These are phyloP conservation scores for Catajapyx aquilonaris DNA, from an alignment of 1,140 invertebrate species.

Conservation along the genomic window DNA sequence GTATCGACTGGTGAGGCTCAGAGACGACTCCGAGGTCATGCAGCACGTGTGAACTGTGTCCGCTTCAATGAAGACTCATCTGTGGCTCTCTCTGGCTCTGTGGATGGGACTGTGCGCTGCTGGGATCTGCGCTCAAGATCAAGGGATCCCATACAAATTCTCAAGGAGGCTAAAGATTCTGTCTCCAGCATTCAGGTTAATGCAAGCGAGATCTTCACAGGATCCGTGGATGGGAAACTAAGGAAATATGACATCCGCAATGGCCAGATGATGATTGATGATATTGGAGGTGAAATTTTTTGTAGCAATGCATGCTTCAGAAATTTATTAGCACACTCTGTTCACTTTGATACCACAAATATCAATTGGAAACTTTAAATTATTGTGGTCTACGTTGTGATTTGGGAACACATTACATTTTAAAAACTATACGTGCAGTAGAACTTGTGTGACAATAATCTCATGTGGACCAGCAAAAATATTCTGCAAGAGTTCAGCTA, in stretches of 20 bases:
- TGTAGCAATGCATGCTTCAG: no score
- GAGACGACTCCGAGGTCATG: conserved; percentile 65
- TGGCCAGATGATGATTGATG: conserved; percentile 63
- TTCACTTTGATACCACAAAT: no score
- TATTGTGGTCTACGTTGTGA: no score
- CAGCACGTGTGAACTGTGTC: conserved; percentile 67
- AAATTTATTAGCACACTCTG: no score
- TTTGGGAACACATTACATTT: no score
- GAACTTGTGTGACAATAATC: no score
- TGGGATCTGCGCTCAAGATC: conserved; percentile 65
- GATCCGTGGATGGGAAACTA: conserved; percentile 72
- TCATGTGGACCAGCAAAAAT: no score
- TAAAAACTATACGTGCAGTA: no score
- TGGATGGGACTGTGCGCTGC: conserved; percentile 74
- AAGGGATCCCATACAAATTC: conserved; percentile 51
- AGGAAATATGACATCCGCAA: conserved; percentile 76
- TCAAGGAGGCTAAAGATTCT: conserved; percentile 83
- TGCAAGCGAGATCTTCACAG: conserved; percentile 74
- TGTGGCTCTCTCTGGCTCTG: conserved; percentile 68
- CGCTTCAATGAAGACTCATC: conserved; percentile 87
- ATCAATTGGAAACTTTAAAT: no score
- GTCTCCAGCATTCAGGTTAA: conserved; percentile 68
- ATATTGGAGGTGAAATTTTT: conserved; percentile 63
- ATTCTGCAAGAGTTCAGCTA: no score
- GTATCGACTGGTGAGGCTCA: conserved; percentile 62